Conservation (phyloP, 2,888 invertebrate genomes). For the Microctonus brassicae region DNA sequence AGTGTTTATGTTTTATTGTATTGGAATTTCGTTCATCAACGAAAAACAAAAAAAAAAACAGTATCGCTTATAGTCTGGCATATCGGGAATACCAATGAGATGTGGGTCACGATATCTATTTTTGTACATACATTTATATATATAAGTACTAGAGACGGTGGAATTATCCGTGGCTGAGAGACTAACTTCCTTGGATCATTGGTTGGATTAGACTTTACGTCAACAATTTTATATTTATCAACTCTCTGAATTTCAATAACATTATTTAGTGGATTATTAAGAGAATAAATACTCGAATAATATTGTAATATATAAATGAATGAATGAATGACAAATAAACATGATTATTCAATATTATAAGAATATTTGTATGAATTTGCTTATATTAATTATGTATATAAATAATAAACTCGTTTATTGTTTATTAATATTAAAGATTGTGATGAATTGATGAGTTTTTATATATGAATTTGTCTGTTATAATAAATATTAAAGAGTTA, state of each 20-base stretch:
- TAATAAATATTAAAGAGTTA: too few relatives aligned
- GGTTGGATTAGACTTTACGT: background rate
- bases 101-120: slow-evolving; percentile 56
- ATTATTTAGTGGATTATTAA: background rate
- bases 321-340: background rate
- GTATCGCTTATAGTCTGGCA: slow-evolving; percentile 13
- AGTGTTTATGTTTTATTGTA: too few relatives aligned
- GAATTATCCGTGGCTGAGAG: slow-evolving; percentile 39
- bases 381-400: too few relatives aligned
- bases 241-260: background rate
- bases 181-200: slow-evolving; percentile 12
- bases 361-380: too few relatives aligned
- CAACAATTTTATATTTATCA: background rate
- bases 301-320: too few relatives aligned
- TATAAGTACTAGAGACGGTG: slow-evolving; percentile 25
- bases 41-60: background rate
- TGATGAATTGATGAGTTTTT: too few relatives aligned
- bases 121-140: slow-evolving; percentile 52
- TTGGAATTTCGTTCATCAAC: too few relatives aligned
- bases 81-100: slow-evolving; percentile 42
- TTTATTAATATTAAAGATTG: too few relatives aligned
- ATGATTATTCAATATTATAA: too few relatives aligned
- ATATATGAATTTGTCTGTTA: too few relatives aligned
- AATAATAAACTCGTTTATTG: too few relatives aligned
- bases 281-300: background rate